phyloP scores from a whole-genome alignment of 2,113 vertebrate species.

The Scytalopus superciliaris region DNA sequence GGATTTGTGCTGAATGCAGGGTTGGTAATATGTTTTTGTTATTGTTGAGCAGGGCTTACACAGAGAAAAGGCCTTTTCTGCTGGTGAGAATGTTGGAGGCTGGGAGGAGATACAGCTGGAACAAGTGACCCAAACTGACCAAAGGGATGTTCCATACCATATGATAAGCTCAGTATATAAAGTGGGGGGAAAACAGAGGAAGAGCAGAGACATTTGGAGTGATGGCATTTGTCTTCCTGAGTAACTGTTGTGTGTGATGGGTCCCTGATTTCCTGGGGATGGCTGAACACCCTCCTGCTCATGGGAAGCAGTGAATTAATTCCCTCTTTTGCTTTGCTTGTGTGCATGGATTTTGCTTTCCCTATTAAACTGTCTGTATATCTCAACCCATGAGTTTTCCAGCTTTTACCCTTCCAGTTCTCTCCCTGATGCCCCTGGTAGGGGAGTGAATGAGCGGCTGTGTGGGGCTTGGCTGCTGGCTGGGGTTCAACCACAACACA shows the following conservation, averaged over 20 bases:
- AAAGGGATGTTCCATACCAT: not conserved
- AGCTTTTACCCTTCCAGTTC: not conserved
- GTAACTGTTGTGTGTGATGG: accelerated
- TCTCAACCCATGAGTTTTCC: not conserved
- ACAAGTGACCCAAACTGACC: not conserved
- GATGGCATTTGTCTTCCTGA: not conserved
- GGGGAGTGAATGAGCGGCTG: not conserved
- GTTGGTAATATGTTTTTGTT: not conserved
- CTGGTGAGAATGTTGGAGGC: not conserved
- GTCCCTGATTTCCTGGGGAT: not conserved
- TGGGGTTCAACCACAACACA: not conserved
- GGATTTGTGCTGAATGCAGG: not conserved
- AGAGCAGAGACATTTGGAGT: not conserved
- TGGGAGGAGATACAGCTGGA: not conserved
- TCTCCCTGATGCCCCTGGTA: not conserved
- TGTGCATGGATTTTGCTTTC: not conserved
- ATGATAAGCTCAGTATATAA: not conserved
- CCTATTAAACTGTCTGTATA: not conserved
- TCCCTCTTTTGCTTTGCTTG: not conserved
- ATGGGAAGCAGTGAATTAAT: not conserved
- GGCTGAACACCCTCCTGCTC: not conserved
- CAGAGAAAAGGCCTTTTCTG: not conserved
- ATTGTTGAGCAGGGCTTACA: not conserved
- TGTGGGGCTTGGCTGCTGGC: not conserved
- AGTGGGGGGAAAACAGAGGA: not conserved